Evolutionary conservation across 1,140 invertebrate species (phyloP).

Genomic region (Watersipora subatra): DNA sequence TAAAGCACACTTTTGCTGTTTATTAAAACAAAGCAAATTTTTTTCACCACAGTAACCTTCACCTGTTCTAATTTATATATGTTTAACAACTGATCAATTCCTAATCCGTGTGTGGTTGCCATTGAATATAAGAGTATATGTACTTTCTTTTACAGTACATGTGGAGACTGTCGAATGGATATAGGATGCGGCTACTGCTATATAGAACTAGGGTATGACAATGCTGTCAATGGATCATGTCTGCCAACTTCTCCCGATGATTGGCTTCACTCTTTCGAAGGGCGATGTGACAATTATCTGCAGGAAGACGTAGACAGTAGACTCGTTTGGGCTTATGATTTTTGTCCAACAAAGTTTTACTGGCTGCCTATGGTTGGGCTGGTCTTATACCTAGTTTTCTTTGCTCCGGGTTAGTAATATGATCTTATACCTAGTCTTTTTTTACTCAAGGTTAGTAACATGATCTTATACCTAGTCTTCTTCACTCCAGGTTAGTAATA

Average conservation of each 20-base stretch:
- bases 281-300: slow-evolving; percentile 19
- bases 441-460: too few relatives aligned
- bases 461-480: too few relatives aligned
- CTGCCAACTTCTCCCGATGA: slow-evolving; percentile 26
- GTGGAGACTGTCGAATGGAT: slow-evolving; percentile 38
- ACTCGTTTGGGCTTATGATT: slow-evolving; percentile 40
- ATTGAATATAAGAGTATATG: too few relatives aligned
- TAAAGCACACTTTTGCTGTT: too few relatives aligned
- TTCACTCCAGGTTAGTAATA: too few relatives aligned
- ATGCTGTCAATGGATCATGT: slow-evolving; percentile 26
- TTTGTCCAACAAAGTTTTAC: slow-evolving; percentile 43
- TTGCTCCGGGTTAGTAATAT: slow-evolving; percentile 41
- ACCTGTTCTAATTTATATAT: too few relatives aligned
- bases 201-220: slow-evolving; percentile 12
- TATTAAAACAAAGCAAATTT: too few relatives aligned
- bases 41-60: too few relatives aligned
- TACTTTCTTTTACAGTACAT: slow-evolving; percentile 36
- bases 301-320: slow-evolving; percentile 15
- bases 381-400: slow-evolving; percentile 44
- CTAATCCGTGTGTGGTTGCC: too few relatives aligned
- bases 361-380: slow-evolving; percentile 47
- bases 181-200: slow-evolving; percentile 45
- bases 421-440: too few relatives aligned
- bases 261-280: slow-evolving; percentile 20
- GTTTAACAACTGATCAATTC: too few relatives aligned